Evolutionary conservation across 2,797 vertebrate genomes (phyloP).

Genomic region (Lindbergichthys nudifrons): DNA sequence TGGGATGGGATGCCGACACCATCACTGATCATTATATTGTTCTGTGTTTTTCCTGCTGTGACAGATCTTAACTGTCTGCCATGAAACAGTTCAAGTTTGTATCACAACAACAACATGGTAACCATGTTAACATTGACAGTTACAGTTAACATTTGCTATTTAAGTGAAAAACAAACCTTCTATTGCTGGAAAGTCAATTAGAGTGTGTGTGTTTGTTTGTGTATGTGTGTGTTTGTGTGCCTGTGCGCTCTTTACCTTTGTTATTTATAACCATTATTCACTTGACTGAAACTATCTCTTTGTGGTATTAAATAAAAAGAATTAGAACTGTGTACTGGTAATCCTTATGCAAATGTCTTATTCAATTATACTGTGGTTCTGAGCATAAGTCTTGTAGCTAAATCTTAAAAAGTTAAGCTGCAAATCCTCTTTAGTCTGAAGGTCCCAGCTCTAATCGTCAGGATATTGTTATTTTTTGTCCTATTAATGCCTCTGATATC

Average conservation of each 20-base stretch:
- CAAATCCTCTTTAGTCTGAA: slow-evolving; percentile 88
- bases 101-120: not conserved
- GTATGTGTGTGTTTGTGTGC: not conserved
- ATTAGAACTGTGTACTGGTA: slow-evolving; percentile 75
- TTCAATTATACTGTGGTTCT: slow-evolving; percentile 86
- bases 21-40: not conserved
- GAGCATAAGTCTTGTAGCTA: slow-evolving; percentile 85
- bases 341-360: slow-evolving; percentile 86
- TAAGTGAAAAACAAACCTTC: not conserved
- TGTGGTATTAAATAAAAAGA: slow-evolving; percentile 77
- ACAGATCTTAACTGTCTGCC: slow-evolving; percentile 10
- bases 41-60: not conserved
- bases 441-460: slow-evolving; percentile 82
- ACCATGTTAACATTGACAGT: not conserved
- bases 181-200: not conserved
- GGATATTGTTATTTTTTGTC: slow-evolving; percentile 86
- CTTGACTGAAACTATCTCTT: slow-evolving; percentile 66
- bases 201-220: not conserved
- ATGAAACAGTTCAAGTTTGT: not conserved
- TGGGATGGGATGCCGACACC: not conserved
- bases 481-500: slow-evolving; percentile 82
- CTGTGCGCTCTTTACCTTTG: not conserved
- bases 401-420: slow-evolving; percentile 89
- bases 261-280: slow-evolving; percentile 59
- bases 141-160: not conserved